Evolutionary conservation across 2,113 vertebrate species (phyloP).

Genomic region (Bambusicola thoracicus): DNA sequence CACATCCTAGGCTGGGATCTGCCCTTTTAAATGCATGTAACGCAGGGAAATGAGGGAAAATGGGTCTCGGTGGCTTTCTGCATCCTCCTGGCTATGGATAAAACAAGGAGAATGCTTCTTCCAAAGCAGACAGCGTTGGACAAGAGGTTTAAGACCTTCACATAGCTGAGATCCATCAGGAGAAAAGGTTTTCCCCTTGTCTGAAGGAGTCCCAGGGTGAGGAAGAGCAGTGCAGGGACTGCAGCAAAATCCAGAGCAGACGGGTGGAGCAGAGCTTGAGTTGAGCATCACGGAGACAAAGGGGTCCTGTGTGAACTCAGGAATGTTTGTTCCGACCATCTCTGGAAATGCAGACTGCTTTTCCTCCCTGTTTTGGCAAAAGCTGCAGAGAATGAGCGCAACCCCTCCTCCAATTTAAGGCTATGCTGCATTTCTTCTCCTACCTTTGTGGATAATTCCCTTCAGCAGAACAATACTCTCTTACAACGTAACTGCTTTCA

Average conservation of each 20-base stretch:
- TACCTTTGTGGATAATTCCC: background rate
- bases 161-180: background rate
- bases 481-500: background rate
- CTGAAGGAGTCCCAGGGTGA: background rate
- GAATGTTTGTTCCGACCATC: background rate
- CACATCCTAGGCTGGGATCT: background rate
- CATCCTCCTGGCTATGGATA: background rate
- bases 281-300: background rate
- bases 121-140: background rate
- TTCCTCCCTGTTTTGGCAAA: background rate
- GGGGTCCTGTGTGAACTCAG: too few species aligned
- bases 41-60: fast-evolving
- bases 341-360: background rate
- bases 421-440: background rate
- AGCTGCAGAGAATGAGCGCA: background rate
- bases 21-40: background rate
- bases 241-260: fast-evolving
- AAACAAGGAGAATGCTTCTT: background rate
- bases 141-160: background rate
- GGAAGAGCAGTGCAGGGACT: fast-evolving
- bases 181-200: background rate
- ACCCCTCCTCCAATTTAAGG: background rate
- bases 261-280: background rate
- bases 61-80: background rate
- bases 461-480: background rate